Base-by-base conservation (phyloP, 2,888 invertebrate genomes). In the Diploptera punctata region DNA sequence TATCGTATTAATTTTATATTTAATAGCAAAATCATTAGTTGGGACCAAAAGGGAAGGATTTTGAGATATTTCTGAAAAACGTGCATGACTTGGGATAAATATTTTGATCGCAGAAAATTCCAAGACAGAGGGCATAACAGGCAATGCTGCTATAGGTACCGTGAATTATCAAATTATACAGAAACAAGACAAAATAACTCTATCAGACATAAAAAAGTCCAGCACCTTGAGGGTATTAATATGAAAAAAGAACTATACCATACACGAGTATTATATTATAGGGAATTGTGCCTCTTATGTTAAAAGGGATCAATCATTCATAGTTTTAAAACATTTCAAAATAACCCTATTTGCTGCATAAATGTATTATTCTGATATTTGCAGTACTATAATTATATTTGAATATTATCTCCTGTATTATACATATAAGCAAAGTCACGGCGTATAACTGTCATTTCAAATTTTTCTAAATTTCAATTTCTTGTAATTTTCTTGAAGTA, bases 221-320 rank as follows among this genome's bases (percentile, higher is more conserved):
- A 62, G 62, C 49, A 70, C 54, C 29, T 52, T 70, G 49, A 26
- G 49, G 16, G 19, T 33, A 33, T 33, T 49, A 49, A 38, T n/a
- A 52, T 52, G 52, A n/a, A 49, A 52, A 21, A 62, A 13, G 16
- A 24, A 33, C 43, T 70, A 44, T 65, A 73, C 19, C 33, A 47
- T 72, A 72, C 54, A 67, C 43, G 54, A 67, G 49, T 38, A 26
- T 33, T 68, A 38, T 71, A 60, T 62, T 61, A 54, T 68, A 74
- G 71, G 65, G 74, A 74, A 74, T 67, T 65, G 74, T 74, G 74
- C 74, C 74, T 74, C 74, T 70, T 74, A 69, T 68, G 67, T 74
- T 65, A 74, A 69, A n/a, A 70, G 73, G 73, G 73, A 73, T 73
- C 73, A 73, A 73, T 61, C 62, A 33, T 47, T 65, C 29, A 57